Conservation (phyloP, 2,888 invertebrate genomes). For the Perithous albicinctus region DNA sequence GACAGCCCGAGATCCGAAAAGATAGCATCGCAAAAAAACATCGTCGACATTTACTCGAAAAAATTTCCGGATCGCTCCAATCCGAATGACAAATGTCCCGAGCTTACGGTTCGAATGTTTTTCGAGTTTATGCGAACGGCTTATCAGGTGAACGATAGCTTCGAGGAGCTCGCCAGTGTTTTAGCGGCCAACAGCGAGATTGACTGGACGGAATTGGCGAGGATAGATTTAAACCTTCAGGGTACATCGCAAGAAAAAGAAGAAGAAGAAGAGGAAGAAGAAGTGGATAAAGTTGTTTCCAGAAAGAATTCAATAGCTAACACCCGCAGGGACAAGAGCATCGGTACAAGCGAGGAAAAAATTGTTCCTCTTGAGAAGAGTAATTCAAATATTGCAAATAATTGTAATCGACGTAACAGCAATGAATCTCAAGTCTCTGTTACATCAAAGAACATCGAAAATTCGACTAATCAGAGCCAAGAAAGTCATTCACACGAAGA, state of each 20-base stretch:
- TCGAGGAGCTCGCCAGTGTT: conserved; percentile 83
- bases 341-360: conserved; percentile 67
- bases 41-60: conserved; percentile 53
- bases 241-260: conserved; percentile 72
- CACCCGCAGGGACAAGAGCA: conserved; percentile 50
- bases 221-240: conserved; percentile 82
- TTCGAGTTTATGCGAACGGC: conserved; percentile 91
- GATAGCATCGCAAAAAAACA: conserved; percentile 37
- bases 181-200: conserved; percentile 83
- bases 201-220: conserved; percentile 85
- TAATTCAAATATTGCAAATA: conserved; percentile 9
- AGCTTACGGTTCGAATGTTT: conserved; percentile 90
- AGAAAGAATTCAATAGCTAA: not conserved
- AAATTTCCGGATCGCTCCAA: conserved; percentile 58
- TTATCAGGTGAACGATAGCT: conserved; percentile 88
- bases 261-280: conserved; percentile 46
- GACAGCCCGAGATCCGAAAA: conserved; percentile 51
- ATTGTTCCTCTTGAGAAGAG: conserved; percentile 1
- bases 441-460: conserved; percentile 12
- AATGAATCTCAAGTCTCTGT: conserved; percentile 1
- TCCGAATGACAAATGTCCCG: conserved; percentile 82
- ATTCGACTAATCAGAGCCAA: not conserved
- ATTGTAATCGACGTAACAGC: not conserved
- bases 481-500: conserved; percentile 1
- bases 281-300: conserved; percentile 20